A percentile compares a stretch with the other conserved stretches of the same genome.
phyloP scores from a whole-genome alignment of 2,797 vertebrate genomes.

The Alosa sapidissima region DNA sequence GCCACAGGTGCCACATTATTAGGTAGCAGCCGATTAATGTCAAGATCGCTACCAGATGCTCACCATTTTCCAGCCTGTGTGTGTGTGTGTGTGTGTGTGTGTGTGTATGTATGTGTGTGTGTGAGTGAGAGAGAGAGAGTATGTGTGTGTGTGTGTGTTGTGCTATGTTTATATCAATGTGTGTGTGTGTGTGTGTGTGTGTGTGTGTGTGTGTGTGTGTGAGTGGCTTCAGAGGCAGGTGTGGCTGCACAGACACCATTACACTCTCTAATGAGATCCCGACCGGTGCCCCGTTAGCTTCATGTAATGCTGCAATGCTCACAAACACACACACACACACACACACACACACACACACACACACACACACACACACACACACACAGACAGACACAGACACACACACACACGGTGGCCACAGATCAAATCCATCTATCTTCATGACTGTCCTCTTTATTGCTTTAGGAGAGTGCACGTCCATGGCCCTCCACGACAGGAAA shows the following conservation, averaged over 20 bases:
- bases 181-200: not conserved
- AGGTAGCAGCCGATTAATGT: not conserved
- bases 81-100: conserved; percentile 12
- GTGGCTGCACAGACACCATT: conserved; percentile 40
- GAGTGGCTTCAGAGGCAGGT: conserved; percentile 36
- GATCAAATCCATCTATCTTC: conserved; percentile 74
- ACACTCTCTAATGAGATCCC: conserved; percentile 38
- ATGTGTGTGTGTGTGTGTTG: not conserved
- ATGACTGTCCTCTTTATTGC: conserved; percentile 70
- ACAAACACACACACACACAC: not conserved
- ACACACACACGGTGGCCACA: conserved; percentile 33
- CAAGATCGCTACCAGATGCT: conserved; percentile 3
- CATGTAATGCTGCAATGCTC: conserved; percentile 39
- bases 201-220: not conserved
- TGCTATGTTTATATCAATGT: not conserved
- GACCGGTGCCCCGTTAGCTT: conserved; percentile 23
- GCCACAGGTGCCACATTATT: conserved; percentile 4
- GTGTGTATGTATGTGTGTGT: conserved; percentile 4
- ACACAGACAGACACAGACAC: conserved; percentile 15
- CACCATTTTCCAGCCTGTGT: not conserved
- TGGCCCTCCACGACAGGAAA: conserved; percentile 39
- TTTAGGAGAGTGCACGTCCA: conserved; percentile 55
- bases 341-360: not conserved
- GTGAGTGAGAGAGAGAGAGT: not conserved
- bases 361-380: conserved; percentile 1